Evolutionary conservation across 2,797 vertebrate species (phyloP), one percentile per base, ranked within the genome.

Genomic region (Urosaurus nigricauda): DNA sequence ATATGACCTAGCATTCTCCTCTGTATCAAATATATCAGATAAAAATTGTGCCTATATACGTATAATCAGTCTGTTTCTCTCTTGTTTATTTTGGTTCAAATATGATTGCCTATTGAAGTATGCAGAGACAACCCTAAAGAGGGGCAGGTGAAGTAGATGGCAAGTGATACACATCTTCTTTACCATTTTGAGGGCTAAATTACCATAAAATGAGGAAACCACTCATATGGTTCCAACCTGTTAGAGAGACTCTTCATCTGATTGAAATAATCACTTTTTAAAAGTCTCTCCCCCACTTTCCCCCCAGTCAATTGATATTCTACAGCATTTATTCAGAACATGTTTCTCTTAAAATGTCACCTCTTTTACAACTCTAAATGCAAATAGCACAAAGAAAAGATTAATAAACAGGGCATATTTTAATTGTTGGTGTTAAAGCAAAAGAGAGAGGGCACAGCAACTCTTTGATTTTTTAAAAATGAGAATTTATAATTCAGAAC

Each of bases 171-270:
- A 24, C 3, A 85, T 68, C 58, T 86, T 82, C 58, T 71, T 86
- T 89, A 43, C 51, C 47, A 89, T 83, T 70, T 82, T 56, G 79
- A 82, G 79, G 43, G 71, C 43, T 77, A 89, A 82, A 70, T 65
- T 86, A 86, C 17, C 29, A 29, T 86, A 86, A 86, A 82, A 77
- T 83, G 71, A 82, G 70, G 60, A 77, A 89, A 77, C 79, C 79
- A 89, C 84, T 86, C 58, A 75, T 73, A 74, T n/a, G 71, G 47
- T 86, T 86, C 70, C 32, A 83, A 77, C 60, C 56, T 75, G 70
- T 63, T 78, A 86, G 75, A 79, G 84, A 82, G 79, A 70, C 60
- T 75, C 84, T 89, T 82, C 84, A 89, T 86, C 79, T 89, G 88
- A 89, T 58, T 86, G 70, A 86, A 86, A 81, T 73, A 89, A 82